phyloP scores from a whole-genome alignment of 2,113 vertebrate genomes.

The Brachyhypopomus gauderio region DNA sequence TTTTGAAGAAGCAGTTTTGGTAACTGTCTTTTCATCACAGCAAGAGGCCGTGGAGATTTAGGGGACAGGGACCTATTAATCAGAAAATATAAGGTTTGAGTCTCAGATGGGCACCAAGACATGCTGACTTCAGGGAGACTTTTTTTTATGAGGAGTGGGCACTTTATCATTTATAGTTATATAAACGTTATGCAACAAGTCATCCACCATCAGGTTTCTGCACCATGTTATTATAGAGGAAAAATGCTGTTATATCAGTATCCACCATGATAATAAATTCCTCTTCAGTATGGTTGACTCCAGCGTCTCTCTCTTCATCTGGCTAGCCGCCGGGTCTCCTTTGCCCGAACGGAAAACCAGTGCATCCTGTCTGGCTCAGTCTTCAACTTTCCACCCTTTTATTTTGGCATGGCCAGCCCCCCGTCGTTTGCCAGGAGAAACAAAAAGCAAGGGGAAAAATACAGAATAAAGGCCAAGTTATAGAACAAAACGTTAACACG shows the following conservation, averaged over 20 bases:
- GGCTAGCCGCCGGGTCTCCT: constrained; percentile 10
- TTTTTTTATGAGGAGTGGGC: background rate
- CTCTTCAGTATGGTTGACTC: background rate
- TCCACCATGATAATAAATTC: constrained; percentile 4
- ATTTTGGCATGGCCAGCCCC: constrained; percentile 12
- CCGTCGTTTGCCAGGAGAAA: constrained; percentile 8
- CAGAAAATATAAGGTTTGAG: background rate
- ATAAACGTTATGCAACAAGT: constrained; percentile 4
- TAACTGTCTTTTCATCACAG: background rate
- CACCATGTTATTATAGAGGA: background rate
- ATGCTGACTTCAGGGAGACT: background rate
- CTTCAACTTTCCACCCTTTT: constrained; percentile 26
- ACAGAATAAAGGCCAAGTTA: constrained; percentile 12
- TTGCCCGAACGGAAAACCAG: constrained; percentile 39
- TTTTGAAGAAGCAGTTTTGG: background rate
- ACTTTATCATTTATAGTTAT: background rate
- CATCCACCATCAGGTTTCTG: background rate
- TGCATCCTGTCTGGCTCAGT: constrained; percentile 30
- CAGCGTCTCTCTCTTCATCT: constrained; percentile 20
- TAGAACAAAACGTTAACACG: background rate
- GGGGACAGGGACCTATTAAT: background rate
- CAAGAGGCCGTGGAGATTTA: background rate
- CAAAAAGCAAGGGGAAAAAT: constrained; percentile 3
- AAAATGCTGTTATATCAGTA: background rate
- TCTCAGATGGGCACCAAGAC: background rate